Evolutionary conservation across 2,797 vertebrate species (phyloP), one percentile per base, ranked within the genome.

Genomic region (Macroramphosus scolopax): DNA sequence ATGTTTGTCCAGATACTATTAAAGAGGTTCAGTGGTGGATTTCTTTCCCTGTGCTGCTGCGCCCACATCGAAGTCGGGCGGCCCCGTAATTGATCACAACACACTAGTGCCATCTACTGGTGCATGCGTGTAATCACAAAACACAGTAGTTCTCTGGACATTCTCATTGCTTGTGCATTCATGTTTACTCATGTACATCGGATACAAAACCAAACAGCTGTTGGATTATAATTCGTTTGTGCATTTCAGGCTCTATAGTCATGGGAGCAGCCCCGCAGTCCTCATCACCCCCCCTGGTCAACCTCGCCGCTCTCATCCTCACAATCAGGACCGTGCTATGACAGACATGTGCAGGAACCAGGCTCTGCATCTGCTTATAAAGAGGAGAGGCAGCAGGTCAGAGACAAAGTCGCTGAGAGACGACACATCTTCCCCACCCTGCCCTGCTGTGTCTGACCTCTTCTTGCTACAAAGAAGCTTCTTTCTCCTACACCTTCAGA

Each of bases 251-350:
- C 22, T 87, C 92, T 8, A 87, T 91, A 16, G 90, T 90, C 0
- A 83, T 86, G 2, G 90, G 93, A 2, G 92, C 92, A 12, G 89
- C 92, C 1, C 85, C 91, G 0, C 87, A 79, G 20, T 86, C 87
- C 1, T 91, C 88, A 13, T 85, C 88, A 0, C 79, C 89, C 49
- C 87, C 93, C 1, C 72, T 88, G 68, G 84, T 93, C 76, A 87
- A 87, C 59, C 89, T 93, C 0, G 88, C 92, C 62, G 87, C 89
- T 63, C 81, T 95, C 44, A 91, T 92, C 51, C 86, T 95, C 91
- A 95, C 92, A 89, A 90, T 91, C 26, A 86, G 91, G 70, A 92
- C 90, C 65, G 88, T 92, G 65, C 93, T 98, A 95, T 98, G 95
- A 97, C 94, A 83, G 91, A 87, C 80, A 77, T 68, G 44, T 62